These are phyloP conservation scores for Morone saxatilis DNA, from an alignment of 2,113 vertebrate species.

Conservation along the genomic window DNA sequence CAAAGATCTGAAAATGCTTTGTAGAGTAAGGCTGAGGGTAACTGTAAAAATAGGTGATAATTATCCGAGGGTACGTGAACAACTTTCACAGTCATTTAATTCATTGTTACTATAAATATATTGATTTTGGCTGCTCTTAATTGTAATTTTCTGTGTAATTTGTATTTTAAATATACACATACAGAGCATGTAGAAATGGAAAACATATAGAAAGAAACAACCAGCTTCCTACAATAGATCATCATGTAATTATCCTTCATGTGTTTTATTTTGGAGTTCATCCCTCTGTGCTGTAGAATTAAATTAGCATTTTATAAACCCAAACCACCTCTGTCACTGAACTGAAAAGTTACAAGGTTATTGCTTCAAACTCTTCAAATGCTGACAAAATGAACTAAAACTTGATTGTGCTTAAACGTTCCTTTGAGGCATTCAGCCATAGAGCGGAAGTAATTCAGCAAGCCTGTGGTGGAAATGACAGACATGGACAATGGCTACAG, in stretches of 20 bases:
- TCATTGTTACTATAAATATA: background rate
- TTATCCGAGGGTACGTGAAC: background rate
- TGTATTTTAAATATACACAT: background rate
- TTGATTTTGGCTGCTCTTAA: background rate
- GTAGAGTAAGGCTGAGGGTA: background rate
- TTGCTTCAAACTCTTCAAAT: conserved; percentile 21
- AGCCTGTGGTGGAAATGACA: conserved; percentile 32
- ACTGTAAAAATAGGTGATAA: background rate
- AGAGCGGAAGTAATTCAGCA: conserved; percentile 39
- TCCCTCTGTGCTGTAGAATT: background rate
- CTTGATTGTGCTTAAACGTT: conserved; percentile 11
- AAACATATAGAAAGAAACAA: too few relatives aligned
- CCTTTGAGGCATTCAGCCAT: background rate
- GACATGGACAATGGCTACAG: conserved; percentile 37
- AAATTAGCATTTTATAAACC: background rate
- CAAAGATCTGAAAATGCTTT: too few relatives aligned
- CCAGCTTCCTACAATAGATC: background rate
- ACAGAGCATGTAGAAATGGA: background rate
- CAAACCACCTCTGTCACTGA: background rate
- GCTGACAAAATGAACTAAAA: conserved; percentile 27
- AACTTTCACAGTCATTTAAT: background rate
- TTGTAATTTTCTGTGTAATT: background rate
- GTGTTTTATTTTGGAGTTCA: background rate
- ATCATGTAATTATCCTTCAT: background rate
- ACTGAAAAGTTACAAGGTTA: conserved; percentile 2